Evolutionary conservation across 2,113 vertebrate genomes (phyloP).

Genomic region (Limnothrissa miodon): DNA sequence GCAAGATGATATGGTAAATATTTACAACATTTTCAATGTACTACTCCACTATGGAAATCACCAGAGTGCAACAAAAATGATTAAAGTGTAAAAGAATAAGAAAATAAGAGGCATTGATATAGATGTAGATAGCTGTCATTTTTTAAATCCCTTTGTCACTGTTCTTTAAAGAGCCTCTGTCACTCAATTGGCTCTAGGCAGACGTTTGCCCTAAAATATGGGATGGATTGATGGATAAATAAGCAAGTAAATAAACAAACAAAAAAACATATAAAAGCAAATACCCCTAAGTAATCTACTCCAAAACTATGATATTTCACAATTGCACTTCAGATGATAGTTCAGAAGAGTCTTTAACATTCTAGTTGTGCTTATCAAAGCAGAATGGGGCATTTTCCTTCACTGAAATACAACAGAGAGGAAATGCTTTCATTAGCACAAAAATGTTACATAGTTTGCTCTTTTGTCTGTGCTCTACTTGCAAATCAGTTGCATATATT

Average conservation of each 20-base stretch:
- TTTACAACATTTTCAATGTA: not conserved
- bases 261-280: too few relatives aligned
- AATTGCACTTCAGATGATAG: not conserved
- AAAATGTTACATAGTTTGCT: not conserved
- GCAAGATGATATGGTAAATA: not conserved
- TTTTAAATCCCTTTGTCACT: too few relatives aligned
- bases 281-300: too few relatives aligned
- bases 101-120: too few relatives aligned
- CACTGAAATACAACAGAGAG: not conserved
- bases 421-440: not conserved
- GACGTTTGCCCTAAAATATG: too few relatives aligned
- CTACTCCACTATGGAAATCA: not conserved
- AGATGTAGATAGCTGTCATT: too few relatives aligned
- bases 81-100: too few relatives aligned
- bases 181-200: too few relatives aligned
- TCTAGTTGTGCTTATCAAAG: not conserved
- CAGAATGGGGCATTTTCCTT: not conserved
- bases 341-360: not conserved
- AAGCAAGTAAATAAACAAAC: too few relatives aligned
- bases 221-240: too few relatives aligned
- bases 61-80: too few relatives aligned
- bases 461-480: constrained; percentile 2
- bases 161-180: too few relatives aligned
- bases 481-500: constrained; percentile 31
- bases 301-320: not conserved